These are phyloP conservation scores for Cynocephalus volans DNA, from an alignment of 2,113 vertebrate species.

Conservation along the genomic window DNA sequence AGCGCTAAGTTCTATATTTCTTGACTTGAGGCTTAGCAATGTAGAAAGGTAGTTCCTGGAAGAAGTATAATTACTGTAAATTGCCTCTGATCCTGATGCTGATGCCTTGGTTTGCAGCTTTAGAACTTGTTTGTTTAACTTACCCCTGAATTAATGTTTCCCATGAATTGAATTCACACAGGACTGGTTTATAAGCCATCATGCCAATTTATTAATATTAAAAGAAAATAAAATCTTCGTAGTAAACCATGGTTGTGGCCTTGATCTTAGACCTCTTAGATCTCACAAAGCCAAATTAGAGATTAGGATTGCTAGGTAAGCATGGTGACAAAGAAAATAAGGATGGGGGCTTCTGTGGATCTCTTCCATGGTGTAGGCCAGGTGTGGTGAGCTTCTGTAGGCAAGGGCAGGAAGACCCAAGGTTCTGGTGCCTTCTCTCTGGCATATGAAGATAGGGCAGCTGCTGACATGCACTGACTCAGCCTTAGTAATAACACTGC, in stretches of 20 bases:
- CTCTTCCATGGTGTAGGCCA: neutral
- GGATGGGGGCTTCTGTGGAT: neutral
- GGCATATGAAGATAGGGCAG: neutral
- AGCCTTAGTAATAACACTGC: neutral
- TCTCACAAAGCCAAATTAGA: neutral
- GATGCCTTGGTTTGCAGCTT: neutral
- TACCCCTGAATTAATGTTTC: neutral
- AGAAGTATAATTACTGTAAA: neutral
- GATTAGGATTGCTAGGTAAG: neutral
- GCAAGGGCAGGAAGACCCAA: no score
- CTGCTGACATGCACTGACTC: neutral
- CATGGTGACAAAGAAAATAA: neutral
- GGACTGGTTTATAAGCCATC: neutral
- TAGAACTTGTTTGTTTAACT: constrained; percentile 40
- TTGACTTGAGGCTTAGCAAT: neutral
- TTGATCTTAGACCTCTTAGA: neutral
- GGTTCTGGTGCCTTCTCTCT: neutral
- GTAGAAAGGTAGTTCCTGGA: neutral
- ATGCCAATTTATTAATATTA: constrained; percentile 17
- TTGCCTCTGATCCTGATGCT: neutral
- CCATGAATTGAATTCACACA: neutral
- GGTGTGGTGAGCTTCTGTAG: neutral
- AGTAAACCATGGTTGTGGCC: neutral
- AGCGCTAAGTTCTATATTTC: neutral
- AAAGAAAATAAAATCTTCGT: constrained; percentile 45